Evolutionary conservation across 2,888 invertebrate genomes (phyloP), one percentile per base, ranked within the genome.

Genomic region (Pandemis heparana): DNA sequence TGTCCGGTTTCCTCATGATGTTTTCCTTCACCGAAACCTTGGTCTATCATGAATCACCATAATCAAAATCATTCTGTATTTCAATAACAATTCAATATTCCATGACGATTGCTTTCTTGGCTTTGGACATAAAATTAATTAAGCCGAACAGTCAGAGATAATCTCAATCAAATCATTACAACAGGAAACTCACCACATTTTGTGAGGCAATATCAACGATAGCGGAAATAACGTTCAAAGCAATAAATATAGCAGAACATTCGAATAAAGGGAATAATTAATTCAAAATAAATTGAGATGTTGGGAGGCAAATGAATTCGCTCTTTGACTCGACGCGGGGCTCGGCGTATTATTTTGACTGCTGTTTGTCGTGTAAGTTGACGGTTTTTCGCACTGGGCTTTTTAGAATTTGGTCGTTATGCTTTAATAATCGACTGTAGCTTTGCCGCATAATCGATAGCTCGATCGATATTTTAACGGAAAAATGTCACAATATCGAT

Each of bases 301-400:
- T 32, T 0, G 8, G 53, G 6, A 16, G 18, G 8, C 62, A 56
- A 63, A 72, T 72, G 39, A 56, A 71, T 68, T 72, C 62, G 67
- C 18, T 67, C n/a, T 62, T 72, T 72, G 56, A 72, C 62, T 68
- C 38, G 39, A 32, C 51, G 53, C 53, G 67, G 62, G 43, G 64
- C 41, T 61, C 61, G 32, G 38, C 38, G 38, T 62, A 63, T 67
- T 61, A 67, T 72, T 67, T 43, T 14, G 14, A 56, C 62, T 61
- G 56, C 18, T 60, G 59, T n/a, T 67, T 53, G 51, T 16, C 41
- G 51, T 18, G 43, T 65, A 65, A 66, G 18, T 71, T 66, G 46
- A 39, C 5, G 60, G 60, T 53, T 61, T 39, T 10, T 1, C 67
- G 56, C 67, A 67, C 56, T 59, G 67, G 10, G 67, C 23, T 67